Base-by-base conservation (phyloP, 1,140 invertebrate species). In the Babylonia areolata region DNA sequence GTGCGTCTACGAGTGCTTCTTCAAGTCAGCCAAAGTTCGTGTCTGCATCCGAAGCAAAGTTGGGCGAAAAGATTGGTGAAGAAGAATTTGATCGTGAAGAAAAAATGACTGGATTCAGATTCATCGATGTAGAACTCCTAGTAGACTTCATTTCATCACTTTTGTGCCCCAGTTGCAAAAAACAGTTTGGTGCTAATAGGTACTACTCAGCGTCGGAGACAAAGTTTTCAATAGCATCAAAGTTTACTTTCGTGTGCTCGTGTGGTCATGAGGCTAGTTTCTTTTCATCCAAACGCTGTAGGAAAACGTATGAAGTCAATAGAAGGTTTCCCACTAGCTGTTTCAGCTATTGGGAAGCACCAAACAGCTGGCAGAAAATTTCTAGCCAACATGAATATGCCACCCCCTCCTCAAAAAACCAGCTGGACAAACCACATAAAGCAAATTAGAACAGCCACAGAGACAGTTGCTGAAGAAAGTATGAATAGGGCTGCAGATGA, bases 351-450 rank as follows among this genome's bases (percentile, higher is more conserved):
- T 46, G 85, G 81, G 3, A 79, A 64, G 17, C 54, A 86, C 40
- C 17, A 31, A n/a, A 58, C 39, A 15, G 35, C 83, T 46, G 85
- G 79, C 2, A 0, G 35, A 33, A 28, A 71, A 2, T 82, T 86
- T 75, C 31, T 83, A 33, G 78, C 58, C n/a, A n/a, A 9, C 31
- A 86, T 86, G 85, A 64, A 86, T 31, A 82, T 86, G 39, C 85
- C 85, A 42, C 39, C 33, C 78, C 39, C 15, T 12, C 1, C 39
- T 5, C 17, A 81, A 33, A 39, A n/a, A 28, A 42, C 35, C 23
- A n/a, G 3, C 2, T 42, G 46, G 37, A 46, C 12, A 3, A 6
- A 77, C 3, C 73, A 85, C n/a, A 78, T 58, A 23, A 33, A 85
- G 9, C 33, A 51, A 40, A 69, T 81, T 2, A 12, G 5, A 17